Evolutionary conservation across 2,113 vertebrate genomes (phyloP).

Genomic region (Notiomystis cincta): DNA sequence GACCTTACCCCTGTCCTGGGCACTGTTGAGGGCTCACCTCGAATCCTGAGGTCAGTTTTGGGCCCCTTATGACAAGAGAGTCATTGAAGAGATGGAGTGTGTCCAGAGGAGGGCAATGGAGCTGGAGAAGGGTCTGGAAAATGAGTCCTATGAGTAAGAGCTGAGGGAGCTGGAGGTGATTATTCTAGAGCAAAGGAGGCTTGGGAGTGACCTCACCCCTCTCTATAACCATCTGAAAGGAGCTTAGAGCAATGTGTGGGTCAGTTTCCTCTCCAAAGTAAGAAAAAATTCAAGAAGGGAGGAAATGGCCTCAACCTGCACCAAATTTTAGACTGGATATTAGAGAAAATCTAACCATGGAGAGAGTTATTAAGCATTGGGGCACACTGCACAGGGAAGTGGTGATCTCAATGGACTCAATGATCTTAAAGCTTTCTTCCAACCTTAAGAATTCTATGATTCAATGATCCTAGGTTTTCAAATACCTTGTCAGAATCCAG

Average conservation of each 20-base stretch:
- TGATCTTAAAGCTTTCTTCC: background rate
- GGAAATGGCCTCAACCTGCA: accelerated
- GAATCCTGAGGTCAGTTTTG: background rate
- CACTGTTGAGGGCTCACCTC: background rate
- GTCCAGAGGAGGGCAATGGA: background rate
- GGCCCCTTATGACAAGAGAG: background rate
- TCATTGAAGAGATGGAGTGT: accelerated
- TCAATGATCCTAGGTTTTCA: background rate
- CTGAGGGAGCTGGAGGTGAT: background rate
- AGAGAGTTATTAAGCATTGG: accelerated
- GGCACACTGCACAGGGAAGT: background rate
- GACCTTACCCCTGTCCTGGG: accelerated
- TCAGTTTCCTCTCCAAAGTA: background rate
- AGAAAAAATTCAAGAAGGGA: accelerated
- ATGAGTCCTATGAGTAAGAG: accelerated
- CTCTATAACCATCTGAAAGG: background rate
- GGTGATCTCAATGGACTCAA: no score
- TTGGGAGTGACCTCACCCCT: accelerated
- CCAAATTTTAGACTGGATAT: background rate
- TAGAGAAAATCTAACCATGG: accelerated
- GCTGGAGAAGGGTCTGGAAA: background rate
- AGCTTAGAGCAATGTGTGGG: accelerated
- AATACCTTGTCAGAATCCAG: background rate
- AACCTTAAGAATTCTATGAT: background rate
- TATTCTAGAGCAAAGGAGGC: background rate